Conservation (phyloP, 2,797 vertebrate genomes). For the Orestias chungarensis region DNA sequence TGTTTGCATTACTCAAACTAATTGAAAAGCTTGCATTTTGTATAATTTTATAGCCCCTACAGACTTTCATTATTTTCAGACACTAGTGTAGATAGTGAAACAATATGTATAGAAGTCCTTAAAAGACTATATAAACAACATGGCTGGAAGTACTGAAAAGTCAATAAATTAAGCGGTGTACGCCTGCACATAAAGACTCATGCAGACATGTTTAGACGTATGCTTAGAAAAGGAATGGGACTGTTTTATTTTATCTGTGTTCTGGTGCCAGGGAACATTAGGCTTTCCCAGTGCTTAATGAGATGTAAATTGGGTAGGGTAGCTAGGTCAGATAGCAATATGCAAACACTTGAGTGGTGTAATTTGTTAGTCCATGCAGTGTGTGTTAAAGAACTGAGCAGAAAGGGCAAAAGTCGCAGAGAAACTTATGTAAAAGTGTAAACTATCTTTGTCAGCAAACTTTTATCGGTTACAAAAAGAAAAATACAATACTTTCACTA, state of each 20-base stretch:
- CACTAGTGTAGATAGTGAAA: slow-evolving; percentile 29
- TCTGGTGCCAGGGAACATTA: slow-evolving; percentile 61
- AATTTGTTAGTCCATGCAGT: slow-evolving; percentile 38
- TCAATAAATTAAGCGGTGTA: slow-evolving; percentile 56
- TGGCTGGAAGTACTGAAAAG: slow-evolving; percentile 35
- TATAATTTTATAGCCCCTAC: slow-evolving; percentile 22
- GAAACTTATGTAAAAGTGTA: slow-evolving; percentile 30
- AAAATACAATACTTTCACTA: slow-evolving; percentile 2
- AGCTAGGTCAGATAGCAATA: slow-evolving; percentile 66
- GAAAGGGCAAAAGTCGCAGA: slow-evolving; percentile 26
- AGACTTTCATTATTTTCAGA: slow-evolving; percentile 17
- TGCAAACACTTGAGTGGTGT: slow-evolving; percentile 69
- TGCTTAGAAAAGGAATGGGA: slow-evolving; percentile 13
- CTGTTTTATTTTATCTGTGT: slow-evolving; percentile 59
- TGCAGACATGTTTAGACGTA: slow-evolving; percentile 42
- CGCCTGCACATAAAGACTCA: slow-evolving; percentile 37
- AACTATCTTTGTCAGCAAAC: slow-evolving; percentile 44
- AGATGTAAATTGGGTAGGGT: slow-evolving; percentile 52
- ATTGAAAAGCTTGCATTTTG: slow-evolving; percentile 32
- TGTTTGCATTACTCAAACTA: slow-evolving; percentile 22
- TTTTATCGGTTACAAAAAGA: not conserved
- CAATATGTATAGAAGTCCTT: slow-evolving; percentile 49
- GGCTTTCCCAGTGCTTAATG: slow-evolving; percentile 51
- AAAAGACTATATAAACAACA: slow-evolving; percentile 53
- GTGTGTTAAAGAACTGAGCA: slow-evolving; percentile 29